A percentile compares a stretch with the other conserved stretches of the same genome.
Evolutionary conservation across 2,888 invertebrate species (phyloP).

Genomic region (Dynastes grantii): DNA sequence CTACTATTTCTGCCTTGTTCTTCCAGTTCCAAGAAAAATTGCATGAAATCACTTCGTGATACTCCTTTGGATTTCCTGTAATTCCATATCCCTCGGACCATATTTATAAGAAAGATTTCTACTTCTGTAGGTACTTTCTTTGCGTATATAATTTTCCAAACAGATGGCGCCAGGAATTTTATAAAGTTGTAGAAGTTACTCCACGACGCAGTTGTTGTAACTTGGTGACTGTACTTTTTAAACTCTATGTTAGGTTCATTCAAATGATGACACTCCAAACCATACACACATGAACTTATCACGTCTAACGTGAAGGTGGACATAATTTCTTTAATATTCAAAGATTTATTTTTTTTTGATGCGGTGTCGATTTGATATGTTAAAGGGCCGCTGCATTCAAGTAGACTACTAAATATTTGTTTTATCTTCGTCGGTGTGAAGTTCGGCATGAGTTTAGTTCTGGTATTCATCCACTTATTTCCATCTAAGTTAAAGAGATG

Average conservation of each 20-base stretch:
- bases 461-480: neutral
- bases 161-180: neutral
- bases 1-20: neutral
- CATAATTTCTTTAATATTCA: slow-evolving; percentile 21
- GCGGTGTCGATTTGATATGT: slow-evolving; percentile 12
- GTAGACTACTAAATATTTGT: slow-evolving; percentile 1
- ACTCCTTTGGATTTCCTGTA: slow-evolving; percentile 2
- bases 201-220: neutral
- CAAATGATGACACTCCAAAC: neutral
- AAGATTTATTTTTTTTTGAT: neutral
- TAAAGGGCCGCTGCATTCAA: slow-evolving; percentile 14
- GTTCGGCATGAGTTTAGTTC: neutral
- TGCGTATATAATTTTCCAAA: neutral
- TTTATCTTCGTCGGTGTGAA: neutral
- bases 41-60: slow-evolving; percentile 18
- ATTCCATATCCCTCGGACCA: neutral
- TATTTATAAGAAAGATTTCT: neutral
- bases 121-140: neutral
- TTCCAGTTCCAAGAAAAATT: slow-evolving; percentile 22
- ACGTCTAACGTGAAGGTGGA: slow-evolving; percentile 10
- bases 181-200: neutral
- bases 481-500: neutral
- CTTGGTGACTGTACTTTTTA: slow-evolving; percentile 1
- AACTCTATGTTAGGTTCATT: neutral
- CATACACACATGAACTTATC: slow-evolving; percentile 14